These are phyloP conservation scores for Sminthopsis crassicaudata DNA, from an alignment of 2,113 vertebrate genomes.

Conservation along the genomic window DNA sequence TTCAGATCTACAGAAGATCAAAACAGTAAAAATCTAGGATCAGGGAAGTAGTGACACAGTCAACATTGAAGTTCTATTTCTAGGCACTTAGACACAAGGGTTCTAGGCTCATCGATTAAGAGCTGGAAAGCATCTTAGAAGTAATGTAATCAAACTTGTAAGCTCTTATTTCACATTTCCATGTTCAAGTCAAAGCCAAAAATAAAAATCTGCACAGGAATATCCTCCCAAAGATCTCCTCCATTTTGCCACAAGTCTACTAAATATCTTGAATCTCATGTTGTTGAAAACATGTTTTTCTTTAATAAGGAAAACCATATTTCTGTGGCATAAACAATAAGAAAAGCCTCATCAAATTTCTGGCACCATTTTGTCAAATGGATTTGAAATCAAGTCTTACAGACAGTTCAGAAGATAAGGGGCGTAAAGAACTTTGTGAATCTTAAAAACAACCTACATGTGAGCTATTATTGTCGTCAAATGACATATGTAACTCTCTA, in stretches of 20 bases:
- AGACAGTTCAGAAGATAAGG: not conserved
- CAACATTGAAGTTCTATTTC: not conserved
- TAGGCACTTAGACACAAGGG: not conserved
- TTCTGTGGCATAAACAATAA: not conserved
- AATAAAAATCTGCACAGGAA: not conserved
- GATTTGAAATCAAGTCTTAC: not conserved
- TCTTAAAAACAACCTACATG: not conserved
- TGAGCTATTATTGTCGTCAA: not conserved
- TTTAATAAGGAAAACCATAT: not conserved
- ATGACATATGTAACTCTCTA: not conserved
- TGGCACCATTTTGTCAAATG: not conserved
- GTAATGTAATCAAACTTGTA: not conserved
- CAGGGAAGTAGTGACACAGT: not conserved
- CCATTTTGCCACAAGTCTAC: constrained; percentile 3
- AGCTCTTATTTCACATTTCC: constrained; percentile 12
- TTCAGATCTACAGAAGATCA: constrained; percentile 38
- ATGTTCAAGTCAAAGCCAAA: not conserved
- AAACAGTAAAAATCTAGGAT: not conserved
- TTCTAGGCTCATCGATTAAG: not conserved
- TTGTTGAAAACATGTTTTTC: not conserved
- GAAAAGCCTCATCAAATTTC: not conserved
- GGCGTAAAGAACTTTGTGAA: not conserved
- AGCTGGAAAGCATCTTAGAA: not conserved
- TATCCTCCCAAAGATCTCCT: constrained; percentile 5
- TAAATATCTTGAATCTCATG: not conserved